A percentile compares a stretch with the other conserved stretches of the same genome.
Conservation (phyloP, 2,113 vertebrate species). For the Mus spicilegus region DNA sequence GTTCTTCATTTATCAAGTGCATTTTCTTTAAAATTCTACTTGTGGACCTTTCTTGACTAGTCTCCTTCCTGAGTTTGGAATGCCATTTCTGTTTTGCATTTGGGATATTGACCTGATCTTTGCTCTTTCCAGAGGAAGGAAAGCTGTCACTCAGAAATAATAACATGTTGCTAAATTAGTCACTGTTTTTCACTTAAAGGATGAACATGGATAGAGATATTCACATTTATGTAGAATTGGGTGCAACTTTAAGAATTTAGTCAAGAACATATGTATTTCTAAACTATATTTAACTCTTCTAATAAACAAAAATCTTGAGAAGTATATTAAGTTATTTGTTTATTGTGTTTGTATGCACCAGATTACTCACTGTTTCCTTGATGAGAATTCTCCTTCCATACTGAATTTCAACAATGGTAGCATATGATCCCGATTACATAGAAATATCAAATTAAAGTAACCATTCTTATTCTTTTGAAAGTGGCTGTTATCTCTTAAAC, state of each 20-base stretch:
- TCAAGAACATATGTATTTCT: not conserved
- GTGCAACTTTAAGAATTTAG: conserved; percentile 29
- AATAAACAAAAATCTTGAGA: not conserved
- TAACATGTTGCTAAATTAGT: conserved; percentile 46
- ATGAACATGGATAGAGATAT: conserved; percentile 3
- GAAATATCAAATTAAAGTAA: conserved; percentile 35
- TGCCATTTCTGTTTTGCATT: conserved; percentile 55
- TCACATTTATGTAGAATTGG: conserved; percentile 4
- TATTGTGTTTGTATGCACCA: not conserved
- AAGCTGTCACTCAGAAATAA: conserved; percentile 61
- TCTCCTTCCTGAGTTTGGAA: conserved; percentile 49
- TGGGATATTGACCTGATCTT: conserved; percentile 51
- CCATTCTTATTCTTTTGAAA: not conserved
- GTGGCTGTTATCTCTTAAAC: conserved; percentile 10
- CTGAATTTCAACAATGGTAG: not conserved
- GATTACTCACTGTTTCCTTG: not conserved
- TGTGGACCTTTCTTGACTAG: conserved; percentile 38
- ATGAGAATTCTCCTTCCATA: conserved; percentile 3
- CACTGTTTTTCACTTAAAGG: not conserved
- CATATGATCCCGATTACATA: not conserved
- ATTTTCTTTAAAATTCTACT: conserved; percentile 66
- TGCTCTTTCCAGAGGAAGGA: conserved; percentile 55
- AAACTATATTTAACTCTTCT: conserved; percentile 22
- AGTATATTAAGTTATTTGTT: not conserved
- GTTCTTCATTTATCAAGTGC: conserved; percentile 63